Evolutionary conservation across 2,797 vertebrate species (phyloP).

Genomic region (Semaprochilodus insignis): DNA sequence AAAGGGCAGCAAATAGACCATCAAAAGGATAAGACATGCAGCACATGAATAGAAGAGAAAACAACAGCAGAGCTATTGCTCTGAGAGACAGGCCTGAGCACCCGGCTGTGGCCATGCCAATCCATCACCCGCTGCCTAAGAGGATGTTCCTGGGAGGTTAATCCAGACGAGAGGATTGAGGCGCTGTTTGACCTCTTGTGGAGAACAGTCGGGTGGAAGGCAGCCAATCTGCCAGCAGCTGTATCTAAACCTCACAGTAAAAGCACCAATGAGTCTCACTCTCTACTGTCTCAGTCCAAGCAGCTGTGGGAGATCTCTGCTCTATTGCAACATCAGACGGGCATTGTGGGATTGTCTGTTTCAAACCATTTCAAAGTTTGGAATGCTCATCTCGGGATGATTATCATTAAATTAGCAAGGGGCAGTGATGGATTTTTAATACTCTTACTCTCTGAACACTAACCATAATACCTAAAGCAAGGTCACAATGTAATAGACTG

Average conservation of each 20-base stretch:
- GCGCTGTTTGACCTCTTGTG: slow-evolving; percentile 41
- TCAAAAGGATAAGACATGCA: background rate
- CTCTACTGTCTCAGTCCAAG: background rate
- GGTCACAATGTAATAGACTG: no score
- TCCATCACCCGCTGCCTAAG: slow-evolving; percentile 38
- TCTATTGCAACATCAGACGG: background rate
- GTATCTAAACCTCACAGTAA: slow-evolving; percentile 21
- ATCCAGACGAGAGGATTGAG: slow-evolving; percentile 33
- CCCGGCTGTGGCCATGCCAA: slow-evolving; percentile 20
- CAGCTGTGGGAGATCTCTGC: background rate
- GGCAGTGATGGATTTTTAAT: background rate
- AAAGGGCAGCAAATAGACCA: background rate
- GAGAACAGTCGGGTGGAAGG: slow-evolving; percentile 35
- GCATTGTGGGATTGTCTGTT: background rate
- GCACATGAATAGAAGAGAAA: background rate
- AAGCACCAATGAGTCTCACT: slow-evolving; percentile 28
- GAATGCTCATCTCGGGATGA: background rate
- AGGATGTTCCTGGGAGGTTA: slow-evolving; percentile 37
- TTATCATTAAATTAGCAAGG: background rate
- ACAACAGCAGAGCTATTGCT: slow-evolving; percentile 15
- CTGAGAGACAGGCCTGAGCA: background rate
- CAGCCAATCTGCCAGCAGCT: slow-evolving; percentile 26
- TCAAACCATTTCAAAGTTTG: background rate
- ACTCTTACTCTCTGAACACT: background rate
- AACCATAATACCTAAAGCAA: background rate